Percentiles rank a stretch among this genome's conserved stretches.
These are phyloP conservation scores for Eubucco bourcierii DNA, from an alignment of 2,113 vertebrate genomes.

Conservation along the genomic window DNA sequence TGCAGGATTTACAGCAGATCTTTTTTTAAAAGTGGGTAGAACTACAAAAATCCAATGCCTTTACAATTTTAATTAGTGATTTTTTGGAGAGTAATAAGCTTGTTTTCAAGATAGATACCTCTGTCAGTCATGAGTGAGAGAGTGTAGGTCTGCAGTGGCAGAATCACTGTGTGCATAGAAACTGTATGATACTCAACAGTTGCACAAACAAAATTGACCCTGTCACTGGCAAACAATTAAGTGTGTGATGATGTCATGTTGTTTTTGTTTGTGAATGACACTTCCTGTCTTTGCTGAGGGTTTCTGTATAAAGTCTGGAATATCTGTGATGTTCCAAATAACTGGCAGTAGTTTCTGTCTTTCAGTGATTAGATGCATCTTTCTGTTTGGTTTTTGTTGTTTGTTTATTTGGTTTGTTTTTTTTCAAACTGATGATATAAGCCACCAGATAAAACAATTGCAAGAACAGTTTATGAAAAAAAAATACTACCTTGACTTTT, in stretches of 20 bases:
- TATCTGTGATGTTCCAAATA: neutral
- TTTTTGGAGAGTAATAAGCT: neutral
- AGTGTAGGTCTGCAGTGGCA: neutral
- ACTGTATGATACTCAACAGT: neutral
- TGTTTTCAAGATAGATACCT: neutral
- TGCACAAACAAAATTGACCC: slow-evolving; percentile 29
- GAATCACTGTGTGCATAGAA: neutral
- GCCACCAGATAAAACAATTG: neutral
- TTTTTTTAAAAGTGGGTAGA: neutral
- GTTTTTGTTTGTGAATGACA: neutral
- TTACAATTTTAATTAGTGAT: neutral
- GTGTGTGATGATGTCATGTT: slow-evolving; percentile 22
- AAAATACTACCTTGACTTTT: neutral
- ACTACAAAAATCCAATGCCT: neutral
- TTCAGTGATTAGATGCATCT: neutral
- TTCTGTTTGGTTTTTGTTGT: no score
- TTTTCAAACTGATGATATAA: neutral
- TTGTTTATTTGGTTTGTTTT: neutral
- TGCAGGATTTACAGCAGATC: neutral
- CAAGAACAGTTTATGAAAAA: neutral
- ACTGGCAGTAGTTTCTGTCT: neutral
- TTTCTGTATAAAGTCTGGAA: neutral
- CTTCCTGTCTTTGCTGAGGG: slow-evolving; percentile 3
- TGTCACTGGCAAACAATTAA: neutral
- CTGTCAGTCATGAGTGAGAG: neutral